These are phyloP conservation scores for Gnathonemus longibarbis DNA, from an alignment of 2,113 vertebrate species.

Conservation along the genomic window DNA sequence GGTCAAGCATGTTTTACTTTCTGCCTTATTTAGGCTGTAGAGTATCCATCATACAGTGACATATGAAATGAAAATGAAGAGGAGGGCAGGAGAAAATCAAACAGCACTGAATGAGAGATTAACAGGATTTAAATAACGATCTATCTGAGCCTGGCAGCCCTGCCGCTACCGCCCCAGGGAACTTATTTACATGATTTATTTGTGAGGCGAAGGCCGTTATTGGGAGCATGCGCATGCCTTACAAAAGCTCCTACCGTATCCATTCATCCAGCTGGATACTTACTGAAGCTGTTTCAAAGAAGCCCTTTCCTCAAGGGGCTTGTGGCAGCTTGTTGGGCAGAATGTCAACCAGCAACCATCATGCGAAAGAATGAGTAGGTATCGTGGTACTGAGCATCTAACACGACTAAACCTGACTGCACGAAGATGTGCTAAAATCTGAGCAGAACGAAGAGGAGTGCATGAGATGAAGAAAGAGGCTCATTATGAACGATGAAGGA, in stretches of 20 bases:
- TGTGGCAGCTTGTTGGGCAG: neutral
- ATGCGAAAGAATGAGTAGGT: neutral
- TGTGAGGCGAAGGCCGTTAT: neutral
- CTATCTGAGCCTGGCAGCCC: neutral
- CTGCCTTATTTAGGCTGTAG: neutral
- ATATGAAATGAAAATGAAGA: neutral
- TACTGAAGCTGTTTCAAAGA: neutral
- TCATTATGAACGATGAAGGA: neutral
- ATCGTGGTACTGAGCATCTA: neutral
- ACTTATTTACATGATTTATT: neutral
- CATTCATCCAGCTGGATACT: neutral
- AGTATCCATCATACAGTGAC: neutral
- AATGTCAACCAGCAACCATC: neutral
- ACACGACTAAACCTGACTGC: neutral
- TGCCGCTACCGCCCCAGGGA: neutral
- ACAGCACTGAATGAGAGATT: neutral
- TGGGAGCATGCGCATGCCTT: neutral
- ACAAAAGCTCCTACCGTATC: neutral
- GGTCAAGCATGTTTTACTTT: neutral
- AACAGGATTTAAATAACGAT: neutral
- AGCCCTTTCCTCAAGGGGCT: neutral
- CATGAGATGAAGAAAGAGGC: neutral
- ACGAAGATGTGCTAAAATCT: neutral
- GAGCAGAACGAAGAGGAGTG: neutral
- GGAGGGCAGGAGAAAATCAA: neutral